Base-by-base conservation (phyloP, 2,113 vertebrate species). In the Myotis davidii region DNA sequence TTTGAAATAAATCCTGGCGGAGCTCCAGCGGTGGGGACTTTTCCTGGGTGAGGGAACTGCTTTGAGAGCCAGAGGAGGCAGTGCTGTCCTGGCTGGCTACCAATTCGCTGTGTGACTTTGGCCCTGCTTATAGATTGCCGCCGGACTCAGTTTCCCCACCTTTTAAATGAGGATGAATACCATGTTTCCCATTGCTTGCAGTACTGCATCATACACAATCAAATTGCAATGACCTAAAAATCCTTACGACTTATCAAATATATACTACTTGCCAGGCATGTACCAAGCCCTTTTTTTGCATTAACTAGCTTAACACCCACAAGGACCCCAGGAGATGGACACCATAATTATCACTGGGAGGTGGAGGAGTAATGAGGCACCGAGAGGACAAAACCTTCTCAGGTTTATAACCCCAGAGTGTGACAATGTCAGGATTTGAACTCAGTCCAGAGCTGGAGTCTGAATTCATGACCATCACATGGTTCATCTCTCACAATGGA, bases 1-100 rank as follows among this genome's bases (percentile, higher is more conserved):
- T 97, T 42, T 93, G 42, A 85, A 88, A 95, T 93, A 96, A 97
- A 95, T 67, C 29, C 77, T 95, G 82, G 85, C 45, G 61, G 82
- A 85, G 84, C 65, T 56, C n/a, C 50, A 93, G 88, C 69, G 83
- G 73, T 97, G 77, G 39, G 88, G 78, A 8, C n/a, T 14, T 50
- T 82, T 92, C 72, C 83, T 29, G 73, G 37, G n/a, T n/a, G 9
- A 56, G 21, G 50, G 9, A 42, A 45, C 69, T 29, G 20, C 65
- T 50, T 54, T 45, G 48, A 74, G 59, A 61, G 50, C 72, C 13
- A 6, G 6, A 78, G 54, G 61, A 34, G 13, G 6, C 20, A 18
- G 34, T 7, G 13, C 16, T 20, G 74, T 37, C 9, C 56, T n/a
- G 25, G 21, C 34, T 32, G 21, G n/a, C 52, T 88, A 16, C 50